Conservation (phyloP, 1,140 invertebrate species). For the Oreohelix idahoensis region DNA sequence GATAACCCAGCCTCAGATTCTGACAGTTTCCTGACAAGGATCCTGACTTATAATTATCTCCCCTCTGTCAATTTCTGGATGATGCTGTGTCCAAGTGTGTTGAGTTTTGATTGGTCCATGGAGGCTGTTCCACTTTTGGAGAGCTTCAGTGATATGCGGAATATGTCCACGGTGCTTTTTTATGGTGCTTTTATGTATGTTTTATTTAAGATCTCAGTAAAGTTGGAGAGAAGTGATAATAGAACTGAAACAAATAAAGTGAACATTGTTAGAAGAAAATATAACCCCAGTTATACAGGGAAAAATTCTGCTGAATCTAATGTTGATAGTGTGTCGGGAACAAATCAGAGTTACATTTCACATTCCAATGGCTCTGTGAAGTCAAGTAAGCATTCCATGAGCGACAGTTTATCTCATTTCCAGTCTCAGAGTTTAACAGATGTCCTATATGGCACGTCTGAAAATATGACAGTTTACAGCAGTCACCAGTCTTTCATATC, state of each 20-base stretch:
- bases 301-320: neutral
- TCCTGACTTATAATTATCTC: conserved; percentile 91
- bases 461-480: conserved; percentile 7
- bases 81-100: conserved; percentile 87
- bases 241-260: neutral
- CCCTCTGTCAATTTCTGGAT: conserved; percentile 91
- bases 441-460: neutral
- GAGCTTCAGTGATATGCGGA: conserved; percentile 84
- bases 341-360: neutral
- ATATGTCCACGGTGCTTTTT: conserved; percentile 84
- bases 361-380: neutral
- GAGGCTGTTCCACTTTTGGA: conserved; percentile 92
- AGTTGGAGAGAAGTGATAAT: conserved; percentile 35
- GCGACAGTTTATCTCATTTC: neutral
- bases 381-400: neutral
- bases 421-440: neutral
- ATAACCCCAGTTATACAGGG: no score
- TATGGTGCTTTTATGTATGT: conserved; percentile 78
- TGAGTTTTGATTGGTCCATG: conserved; percentile 99
- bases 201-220: conserved; percentile 49
- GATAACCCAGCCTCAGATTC: conserved; percentile 75
- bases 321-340: neutral
- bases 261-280: neutral
- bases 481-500: neutral
- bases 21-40: conserved; percentile 84